Conservation (phyloP, 2,113 vertebrate genomes). For the Lucifuga dentata region DNA sequence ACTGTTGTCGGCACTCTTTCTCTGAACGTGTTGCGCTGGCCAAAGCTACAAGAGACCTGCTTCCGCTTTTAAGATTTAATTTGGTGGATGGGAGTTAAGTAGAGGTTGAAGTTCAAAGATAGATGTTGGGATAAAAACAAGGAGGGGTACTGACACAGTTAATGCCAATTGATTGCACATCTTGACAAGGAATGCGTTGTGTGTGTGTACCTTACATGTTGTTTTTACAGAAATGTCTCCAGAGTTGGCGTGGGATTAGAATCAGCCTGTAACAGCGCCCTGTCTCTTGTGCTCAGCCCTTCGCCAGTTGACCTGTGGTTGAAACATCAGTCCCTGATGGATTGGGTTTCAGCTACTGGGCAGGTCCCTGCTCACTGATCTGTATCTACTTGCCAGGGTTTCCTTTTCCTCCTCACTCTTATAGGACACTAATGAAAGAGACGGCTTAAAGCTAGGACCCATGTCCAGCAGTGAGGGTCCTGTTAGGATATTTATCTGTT, state of each 20-base stretch:
- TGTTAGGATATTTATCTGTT: conserved; percentile 65
- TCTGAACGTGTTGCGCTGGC: conserved; percentile 62
- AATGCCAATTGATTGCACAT: conserved; percentile 33
- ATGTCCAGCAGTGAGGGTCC: conserved; percentile 53
- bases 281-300: conserved; percentile 72
- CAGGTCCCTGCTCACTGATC: conserved; percentile 80
- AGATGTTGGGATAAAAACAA: conserved; percentile 43
- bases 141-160: conserved; percentile 10
- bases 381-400: conserved; percentile 78
- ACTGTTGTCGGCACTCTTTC: conserved; percentile 47
- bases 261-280: conserved; percentile 61
- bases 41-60: conserved; percentile 50
- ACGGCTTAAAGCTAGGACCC: conserved; percentile 62
- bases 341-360: conserved; percentile 83
- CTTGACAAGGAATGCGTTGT: conserved; percentile 46
- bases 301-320: conserved; percentile 82
- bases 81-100: conserved; percentile 49
- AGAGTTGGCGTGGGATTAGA: conserved; percentile 67
- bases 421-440: conserved; percentile 74
- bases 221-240: conserved; percentile 37
- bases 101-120: conserved; percentile 52
- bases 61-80: conserved; percentile 73
- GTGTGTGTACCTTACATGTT: conserved; percentile 15
- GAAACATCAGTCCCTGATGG: conserved; percentile 80
- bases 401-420: conserved; percentile 57